These are phyloP conservation scores for Coelopa pilipes DNA, from an alignment of 2,888 invertebrate species.

Conservation along the genomic window DNA sequence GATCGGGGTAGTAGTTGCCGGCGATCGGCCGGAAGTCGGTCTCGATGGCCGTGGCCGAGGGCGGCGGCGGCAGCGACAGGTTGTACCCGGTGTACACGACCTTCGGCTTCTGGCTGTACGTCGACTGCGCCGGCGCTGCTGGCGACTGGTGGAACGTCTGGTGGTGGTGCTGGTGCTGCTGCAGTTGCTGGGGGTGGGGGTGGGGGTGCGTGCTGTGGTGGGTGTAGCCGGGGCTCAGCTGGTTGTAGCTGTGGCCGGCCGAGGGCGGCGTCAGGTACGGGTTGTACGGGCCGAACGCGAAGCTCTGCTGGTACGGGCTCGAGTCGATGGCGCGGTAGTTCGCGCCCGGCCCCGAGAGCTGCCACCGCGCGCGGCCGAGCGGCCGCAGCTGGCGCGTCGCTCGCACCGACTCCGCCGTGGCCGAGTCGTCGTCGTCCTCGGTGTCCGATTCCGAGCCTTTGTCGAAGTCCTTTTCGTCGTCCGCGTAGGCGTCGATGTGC, in stretches of 20 bases:
- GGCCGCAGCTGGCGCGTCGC: conserved; percentile 59
- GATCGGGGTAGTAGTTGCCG: conserved; percentile 50
- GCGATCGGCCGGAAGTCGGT: conserved; percentile 57
- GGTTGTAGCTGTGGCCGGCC: conserved; percentile 50
- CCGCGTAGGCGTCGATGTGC: not conserved
- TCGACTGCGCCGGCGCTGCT: conserved; percentile 24
- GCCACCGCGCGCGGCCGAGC: conserved; percentile 49
- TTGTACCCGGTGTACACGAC: conserved; percentile 56
- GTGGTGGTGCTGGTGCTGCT: conserved; percentile 37
- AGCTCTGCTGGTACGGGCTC: conserved; percentile 48
- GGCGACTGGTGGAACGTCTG: conserved; percentile 7
- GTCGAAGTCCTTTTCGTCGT: conserved; percentile 46
- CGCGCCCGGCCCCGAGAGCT: conserved; percentile 40
- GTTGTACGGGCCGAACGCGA: conserved; percentile 58
- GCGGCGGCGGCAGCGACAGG: conserved; percentile 55
- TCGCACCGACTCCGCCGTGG: conserved; percentile 55
- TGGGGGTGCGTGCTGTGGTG: conserved; percentile 38
- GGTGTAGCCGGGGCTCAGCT: conserved; percentile 50
- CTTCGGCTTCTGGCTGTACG: conserved; percentile 50
- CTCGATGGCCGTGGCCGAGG: conserved; percentile 43
- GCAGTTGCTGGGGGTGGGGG: conserved; percentile 35
- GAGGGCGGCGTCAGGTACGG: conserved; percentile 61
- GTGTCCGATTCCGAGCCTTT: conserved; percentile 35
- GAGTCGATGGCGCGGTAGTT: conserved; percentile 59
- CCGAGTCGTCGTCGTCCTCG: conserved; percentile 47